These are phyloP conservation scores for Drosophila cyrtoloma DNA, from an alignment of 2,888 invertebrate species.

Conservation along the genomic window DNA sequence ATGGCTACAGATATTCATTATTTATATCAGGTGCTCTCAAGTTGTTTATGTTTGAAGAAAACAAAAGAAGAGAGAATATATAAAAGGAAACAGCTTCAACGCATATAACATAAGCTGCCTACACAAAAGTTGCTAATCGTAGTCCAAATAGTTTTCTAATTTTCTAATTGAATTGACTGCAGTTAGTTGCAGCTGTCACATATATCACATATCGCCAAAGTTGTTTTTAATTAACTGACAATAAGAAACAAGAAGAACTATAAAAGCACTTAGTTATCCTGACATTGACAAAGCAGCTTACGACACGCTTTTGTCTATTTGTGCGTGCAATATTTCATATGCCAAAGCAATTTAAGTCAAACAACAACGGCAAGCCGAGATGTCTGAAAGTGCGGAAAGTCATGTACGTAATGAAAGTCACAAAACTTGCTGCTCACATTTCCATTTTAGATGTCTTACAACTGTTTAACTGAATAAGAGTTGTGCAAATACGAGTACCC, in stretches of 20 bases:
- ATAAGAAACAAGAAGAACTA: conserved; percentile 13
- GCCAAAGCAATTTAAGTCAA: conserved; percentile 76
- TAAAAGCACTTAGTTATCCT: conserved; percentile 30
- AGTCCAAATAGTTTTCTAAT: background rate
- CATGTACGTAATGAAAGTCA: conserved; percentile 34
- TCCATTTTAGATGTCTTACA: conserved; percentile 56
- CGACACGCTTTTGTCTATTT: conserved; percentile 59
- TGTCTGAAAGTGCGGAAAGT: conserved; percentile 40
- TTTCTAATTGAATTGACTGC: conserved; percentile 18
- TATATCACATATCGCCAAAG: conserved; percentile 33
- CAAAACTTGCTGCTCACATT: conserved; percentile 64
- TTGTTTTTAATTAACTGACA: conserved; percentile 63
- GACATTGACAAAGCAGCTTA: conserved; percentile 62
- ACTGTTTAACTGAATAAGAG: conserved; percentile 79
- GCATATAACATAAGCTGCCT: background rate
- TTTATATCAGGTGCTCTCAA: background rate
- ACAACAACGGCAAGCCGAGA: conserved; percentile 34
- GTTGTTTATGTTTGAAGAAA: background rate
- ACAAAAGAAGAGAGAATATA: background rate
- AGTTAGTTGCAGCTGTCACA: conserved; percentile 21
- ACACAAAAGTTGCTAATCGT: background rate
- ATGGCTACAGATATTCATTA: background rate
- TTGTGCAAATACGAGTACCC: conserved; percentile 64
- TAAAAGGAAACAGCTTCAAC: too few species aligned
- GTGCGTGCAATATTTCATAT: conserved; percentile 58